These are phyloP conservation scores for Illadopsis cleaveri DNA, from an alignment of 2,113 vertebrate genomes.

Conservation along the genomic window DNA sequence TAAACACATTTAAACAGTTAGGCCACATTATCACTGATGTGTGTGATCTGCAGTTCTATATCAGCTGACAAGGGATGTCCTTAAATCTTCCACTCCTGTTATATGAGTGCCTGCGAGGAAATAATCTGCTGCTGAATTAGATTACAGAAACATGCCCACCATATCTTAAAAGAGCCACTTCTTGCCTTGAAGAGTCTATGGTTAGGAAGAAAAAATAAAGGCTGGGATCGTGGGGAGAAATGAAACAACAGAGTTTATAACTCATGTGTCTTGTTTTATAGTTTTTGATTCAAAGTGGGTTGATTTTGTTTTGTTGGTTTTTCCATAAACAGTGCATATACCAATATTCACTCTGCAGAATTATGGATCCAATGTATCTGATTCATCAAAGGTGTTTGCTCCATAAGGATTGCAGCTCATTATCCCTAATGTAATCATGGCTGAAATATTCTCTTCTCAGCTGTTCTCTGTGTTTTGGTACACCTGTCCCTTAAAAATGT, in stretches of 20 bases:
- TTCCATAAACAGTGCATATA: not conserved
- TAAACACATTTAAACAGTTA: not conserved
- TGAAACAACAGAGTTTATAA: not conserved
- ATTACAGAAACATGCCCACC: not conserved
- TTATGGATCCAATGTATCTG: not conserved
- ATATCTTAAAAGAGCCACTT: not conserved
- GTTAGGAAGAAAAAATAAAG: not conserved
- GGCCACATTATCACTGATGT: not conserved
- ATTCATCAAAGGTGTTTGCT: not conserved
- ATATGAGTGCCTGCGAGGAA: not conserved
- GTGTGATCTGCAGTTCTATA: not conserved
- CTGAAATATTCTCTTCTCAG: not conserved
- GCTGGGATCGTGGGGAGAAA: not conserved
- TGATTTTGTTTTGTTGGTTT: not conserved
- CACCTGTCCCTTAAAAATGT: not conserved
- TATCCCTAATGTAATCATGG: not conserved
- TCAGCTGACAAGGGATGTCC: not conserved
- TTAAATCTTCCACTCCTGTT: not conserved
- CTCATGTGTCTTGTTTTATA: not conserved
- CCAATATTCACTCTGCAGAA: not conserved
- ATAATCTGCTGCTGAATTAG: not conserved
- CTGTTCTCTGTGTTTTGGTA: not conserved
- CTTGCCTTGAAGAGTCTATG: not conserved
- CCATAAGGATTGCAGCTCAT: not conserved
- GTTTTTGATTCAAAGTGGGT: not conserved